These are phyloP conservation scores for Chlorodrepanis virens DNA, from an alignment of 2,113 vertebrate genomes.

Conservation along the genomic window DNA sequence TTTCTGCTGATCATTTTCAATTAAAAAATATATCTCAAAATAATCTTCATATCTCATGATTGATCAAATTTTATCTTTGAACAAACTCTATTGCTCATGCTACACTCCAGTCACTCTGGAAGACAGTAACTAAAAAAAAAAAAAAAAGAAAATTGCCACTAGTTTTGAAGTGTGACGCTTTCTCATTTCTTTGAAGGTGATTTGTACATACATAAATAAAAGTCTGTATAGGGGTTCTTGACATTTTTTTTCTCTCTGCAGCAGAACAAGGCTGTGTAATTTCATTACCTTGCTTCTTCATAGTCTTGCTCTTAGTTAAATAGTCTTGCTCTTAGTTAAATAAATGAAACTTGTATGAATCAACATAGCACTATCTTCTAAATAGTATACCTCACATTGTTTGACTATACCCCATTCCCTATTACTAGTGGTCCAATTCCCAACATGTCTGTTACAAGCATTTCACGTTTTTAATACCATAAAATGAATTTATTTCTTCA, in stretches of 20 bases:
- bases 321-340: not conserved
- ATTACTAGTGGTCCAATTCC: not conserved
- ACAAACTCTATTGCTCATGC: not conserved
- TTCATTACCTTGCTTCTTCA: not conserved
- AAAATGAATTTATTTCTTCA: not conserved
- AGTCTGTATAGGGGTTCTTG: not conserved
- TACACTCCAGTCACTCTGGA: not conserved
- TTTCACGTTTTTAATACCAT: not conserved
- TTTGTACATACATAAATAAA: not conserved
- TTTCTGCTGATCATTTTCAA: not conserved
- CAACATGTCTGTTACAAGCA: not conserved
- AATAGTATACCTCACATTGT: not conserved
- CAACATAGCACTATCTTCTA: not conserved
- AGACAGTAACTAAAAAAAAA: not conserved
- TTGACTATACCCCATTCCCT: not conserved
- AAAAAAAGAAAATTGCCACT: not conserved
- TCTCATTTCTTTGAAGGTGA: not conserved
- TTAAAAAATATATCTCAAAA: not conserved
- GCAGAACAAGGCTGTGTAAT: not conserved
- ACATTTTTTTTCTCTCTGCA: not conserved
- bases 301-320: not conserved
- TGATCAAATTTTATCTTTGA: not conserved
- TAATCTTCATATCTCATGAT: not conserved
- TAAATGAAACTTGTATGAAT: not conserved
- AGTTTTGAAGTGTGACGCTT: not conserved